Conservation (phyloP, 2,113 vertebrate species). For the Corynorhinus townsendii region DNA sequence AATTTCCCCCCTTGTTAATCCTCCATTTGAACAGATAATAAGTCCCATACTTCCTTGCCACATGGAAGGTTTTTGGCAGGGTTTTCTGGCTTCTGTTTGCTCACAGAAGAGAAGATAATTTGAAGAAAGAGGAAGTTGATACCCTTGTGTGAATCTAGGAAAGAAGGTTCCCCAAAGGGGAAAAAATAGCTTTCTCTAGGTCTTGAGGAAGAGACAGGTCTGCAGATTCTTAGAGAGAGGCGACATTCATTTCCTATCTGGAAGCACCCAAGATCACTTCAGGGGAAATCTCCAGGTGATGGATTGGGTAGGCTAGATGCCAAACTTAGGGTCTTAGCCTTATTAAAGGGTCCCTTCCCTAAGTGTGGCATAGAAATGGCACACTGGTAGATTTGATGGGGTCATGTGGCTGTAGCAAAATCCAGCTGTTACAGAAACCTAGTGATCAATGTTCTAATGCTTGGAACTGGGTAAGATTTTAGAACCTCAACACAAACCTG, state of each 20-base stretch:
- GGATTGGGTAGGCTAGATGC: neutral
- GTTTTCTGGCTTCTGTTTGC: constrained; percentile 38
- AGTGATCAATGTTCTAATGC: neutral
- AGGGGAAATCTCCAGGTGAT: neutral
- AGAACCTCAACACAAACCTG: neutral
- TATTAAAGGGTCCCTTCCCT: neutral
- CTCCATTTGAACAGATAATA: neutral
- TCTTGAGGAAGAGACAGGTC: neutral
- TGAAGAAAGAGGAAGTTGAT: constrained; percentile 23
- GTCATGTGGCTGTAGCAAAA: neutral
- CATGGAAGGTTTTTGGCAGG: neutral
- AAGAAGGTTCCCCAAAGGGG: neutral
- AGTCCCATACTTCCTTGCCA: neutral
- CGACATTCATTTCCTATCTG: neutral
- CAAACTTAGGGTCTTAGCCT: neutral
- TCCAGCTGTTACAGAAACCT: neutral
- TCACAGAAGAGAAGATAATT: neutral
- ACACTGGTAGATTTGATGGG: neutral
- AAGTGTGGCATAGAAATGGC: neutral
- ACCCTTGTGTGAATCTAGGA: neutral
- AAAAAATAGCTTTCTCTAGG: neutral
- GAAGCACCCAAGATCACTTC: neutral
- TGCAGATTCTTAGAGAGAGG: neutral
- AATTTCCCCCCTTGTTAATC: neutral
- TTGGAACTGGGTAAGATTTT: neutral